These are phyloP conservation scores for Polylopha cassiicola DNA, from an alignment of 2,888 invertebrate species.

Conservation along the genomic window DNA sequence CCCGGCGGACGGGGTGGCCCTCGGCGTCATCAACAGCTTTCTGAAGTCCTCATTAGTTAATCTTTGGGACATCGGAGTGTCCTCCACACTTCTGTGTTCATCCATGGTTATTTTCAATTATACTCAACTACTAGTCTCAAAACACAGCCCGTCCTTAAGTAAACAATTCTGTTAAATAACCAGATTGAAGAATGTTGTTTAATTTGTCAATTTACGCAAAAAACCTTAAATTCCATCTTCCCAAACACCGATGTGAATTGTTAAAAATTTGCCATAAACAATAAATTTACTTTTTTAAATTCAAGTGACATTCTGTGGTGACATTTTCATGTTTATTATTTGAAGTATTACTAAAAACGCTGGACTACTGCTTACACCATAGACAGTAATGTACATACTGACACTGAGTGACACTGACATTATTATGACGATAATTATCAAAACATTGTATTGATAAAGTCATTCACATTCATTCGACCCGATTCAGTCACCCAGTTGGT, in stretches of 20 bases:
- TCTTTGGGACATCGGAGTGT: slow-evolving; percentile 84
- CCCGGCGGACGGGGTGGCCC: slow-evolving; percentile 80
- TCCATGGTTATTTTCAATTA: slow-evolving; percentile 56
- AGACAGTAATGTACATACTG: too few species aligned
- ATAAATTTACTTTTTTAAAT: background rate
- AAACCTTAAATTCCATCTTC: too few species aligned
- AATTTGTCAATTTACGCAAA: too few species aligned
- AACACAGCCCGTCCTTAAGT: background rate
- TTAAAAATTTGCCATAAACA: background rate
- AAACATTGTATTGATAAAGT: too few species aligned
- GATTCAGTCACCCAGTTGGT: too few species aligned
- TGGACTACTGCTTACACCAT: too few species aligned
- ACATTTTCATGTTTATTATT: slow-evolving; percentile 9
- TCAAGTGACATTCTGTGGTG: slow-evolving; percentile 1
- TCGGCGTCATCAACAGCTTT: slow-evolving; percentile 95
- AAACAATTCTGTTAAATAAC: background rate
- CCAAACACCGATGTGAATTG: too few species aligned
- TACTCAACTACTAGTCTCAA: background rate
- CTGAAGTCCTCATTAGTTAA: slow-evolving; percentile 98
- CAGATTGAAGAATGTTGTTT: too few species aligned
- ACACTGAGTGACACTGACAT: too few species aligned
- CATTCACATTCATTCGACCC: too few species aligned
- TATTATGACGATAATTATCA: too few species aligned
- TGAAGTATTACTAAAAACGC: background rate
- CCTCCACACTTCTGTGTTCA: slow-evolving; percentile 68